Percentiles rank a stretch among this genome's conserved stretches.
Evolutionary conservation across 2,113 vertebrate genomes (phyloP).

Genomic region (Thamnophis sirtalis): DNA sequence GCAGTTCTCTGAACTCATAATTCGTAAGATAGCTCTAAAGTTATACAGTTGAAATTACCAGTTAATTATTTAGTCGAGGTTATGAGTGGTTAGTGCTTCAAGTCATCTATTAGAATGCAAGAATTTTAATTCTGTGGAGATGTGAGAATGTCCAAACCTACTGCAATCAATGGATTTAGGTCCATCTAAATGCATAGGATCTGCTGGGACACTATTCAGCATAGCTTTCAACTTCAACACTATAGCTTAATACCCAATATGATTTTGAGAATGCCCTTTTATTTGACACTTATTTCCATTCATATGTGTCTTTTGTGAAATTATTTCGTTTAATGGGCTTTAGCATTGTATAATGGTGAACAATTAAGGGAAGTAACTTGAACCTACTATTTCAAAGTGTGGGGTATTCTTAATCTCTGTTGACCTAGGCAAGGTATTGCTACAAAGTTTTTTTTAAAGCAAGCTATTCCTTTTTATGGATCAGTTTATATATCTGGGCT

Average conservation of each 20-base stretch:
- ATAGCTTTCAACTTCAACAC: background rate
- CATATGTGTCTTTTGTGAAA: background rate
- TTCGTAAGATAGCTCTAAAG: background rate
- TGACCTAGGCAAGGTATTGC: background rate
- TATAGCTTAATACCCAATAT: background rate
- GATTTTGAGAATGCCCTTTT: background rate
- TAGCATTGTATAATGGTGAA: background rate
- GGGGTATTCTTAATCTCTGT: background rate
- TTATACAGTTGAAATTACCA: background rate
- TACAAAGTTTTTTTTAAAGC: background rate
- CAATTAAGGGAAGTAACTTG: background rate
- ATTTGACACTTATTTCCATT: background rate
- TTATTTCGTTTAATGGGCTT: background rate
- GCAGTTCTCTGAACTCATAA: background rate
- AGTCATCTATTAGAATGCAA: background rate
- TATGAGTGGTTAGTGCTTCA: background rate
- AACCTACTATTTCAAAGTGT: background rate
- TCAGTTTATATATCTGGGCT: background rate
- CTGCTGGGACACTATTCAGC: background rate
- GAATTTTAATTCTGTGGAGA: background rate
- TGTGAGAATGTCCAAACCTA: background rate
- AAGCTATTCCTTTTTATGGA: background rate
- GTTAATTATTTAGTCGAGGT: background rate
- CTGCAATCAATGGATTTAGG: background rate
- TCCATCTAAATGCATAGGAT: background rate